Evolutionary conservation across 92 coral and sea anemone genomes (phyloP).

Genomic region (Ricordea florida): DNA sequence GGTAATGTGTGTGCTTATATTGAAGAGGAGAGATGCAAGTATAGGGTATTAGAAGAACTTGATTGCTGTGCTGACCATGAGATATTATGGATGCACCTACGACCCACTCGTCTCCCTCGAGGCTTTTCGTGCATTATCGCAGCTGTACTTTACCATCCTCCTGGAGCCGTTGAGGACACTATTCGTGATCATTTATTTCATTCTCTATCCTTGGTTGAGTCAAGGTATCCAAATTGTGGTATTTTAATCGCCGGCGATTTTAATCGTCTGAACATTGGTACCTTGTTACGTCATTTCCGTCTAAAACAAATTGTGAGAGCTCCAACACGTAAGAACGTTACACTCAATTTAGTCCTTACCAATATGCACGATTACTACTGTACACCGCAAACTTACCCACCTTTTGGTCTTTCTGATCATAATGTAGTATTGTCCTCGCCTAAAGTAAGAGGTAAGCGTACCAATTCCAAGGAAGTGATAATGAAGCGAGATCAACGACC

Average conservation of each 20-base stretch:
- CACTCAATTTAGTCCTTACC: conserved; percentile 46
- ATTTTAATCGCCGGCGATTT: conserved; percentile 38
- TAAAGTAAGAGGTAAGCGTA: background rate
- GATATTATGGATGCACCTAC: conserved; percentile 13
- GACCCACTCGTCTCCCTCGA: conserved; percentile 46
- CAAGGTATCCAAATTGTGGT: conserved; percentile 33
- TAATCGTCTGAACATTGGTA: conserved; percentile 17
- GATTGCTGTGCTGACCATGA: conserved; percentile 34
- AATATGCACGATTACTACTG: conserved; percentile 24
- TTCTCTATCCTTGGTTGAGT: conserved; percentile 21
- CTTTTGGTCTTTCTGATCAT: conserved; percentile 61
- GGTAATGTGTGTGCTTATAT: conserved; percentile 44
- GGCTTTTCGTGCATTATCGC: conserved; percentile 31
- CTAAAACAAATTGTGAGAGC: conserved; percentile 46
- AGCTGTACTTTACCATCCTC: conserved; percentile 41
- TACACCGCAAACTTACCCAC: conserved; percentile 27
- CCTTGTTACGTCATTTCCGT: conserved; percentile 26
- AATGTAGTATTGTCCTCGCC: conserved; percentile 15
- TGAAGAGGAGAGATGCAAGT: conserved; percentile 15
- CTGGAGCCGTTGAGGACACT: conserved; percentile 26
- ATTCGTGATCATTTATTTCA: conserved; percentile 26
- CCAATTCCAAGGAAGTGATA: background rate
- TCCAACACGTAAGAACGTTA: conserved; percentile 45
- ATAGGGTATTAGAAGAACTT: conserved; percentile 14
- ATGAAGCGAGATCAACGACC: conserved; percentile 9